These are phyloP conservation scores for Nothocercus julius DNA, from an alignment of 2,113 vertebrate species.

Conservation along the genomic window DNA sequence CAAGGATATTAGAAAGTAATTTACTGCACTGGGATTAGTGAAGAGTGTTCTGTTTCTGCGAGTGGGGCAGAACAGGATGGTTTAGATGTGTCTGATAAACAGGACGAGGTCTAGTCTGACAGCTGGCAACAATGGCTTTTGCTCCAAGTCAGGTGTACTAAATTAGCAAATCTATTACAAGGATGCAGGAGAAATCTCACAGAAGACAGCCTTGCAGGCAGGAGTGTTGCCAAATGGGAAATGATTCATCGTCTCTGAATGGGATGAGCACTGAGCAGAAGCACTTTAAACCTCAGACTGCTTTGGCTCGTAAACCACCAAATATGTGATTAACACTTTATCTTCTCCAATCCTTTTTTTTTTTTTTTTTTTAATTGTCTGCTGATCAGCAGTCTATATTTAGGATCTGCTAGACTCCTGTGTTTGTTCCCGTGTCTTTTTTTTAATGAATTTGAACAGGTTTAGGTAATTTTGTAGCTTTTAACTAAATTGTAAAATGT, in stretches of 20 bases:
- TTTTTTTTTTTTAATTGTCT: background rate
- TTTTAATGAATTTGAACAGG: background rate
- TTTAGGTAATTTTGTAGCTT: background rate
- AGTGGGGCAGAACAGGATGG: slow-evolving; percentile 27
- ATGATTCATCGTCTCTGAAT: slow-evolving; percentile 86
- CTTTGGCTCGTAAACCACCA: slow-evolving; percentile 62
- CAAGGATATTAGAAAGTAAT: slow-evolving; percentile 65
- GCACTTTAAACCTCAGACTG: slow-evolving; percentile 77
- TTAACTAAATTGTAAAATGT: background rate
- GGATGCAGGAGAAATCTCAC: slow-evolving; percentile 61
- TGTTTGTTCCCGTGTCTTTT: background rate
- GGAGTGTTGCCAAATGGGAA: slow-evolving; percentile 80
- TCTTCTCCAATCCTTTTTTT: slow-evolving; percentile 10
- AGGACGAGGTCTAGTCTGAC: slow-evolving; percentile 74
- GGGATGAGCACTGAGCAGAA: slow-evolving; percentile 74
- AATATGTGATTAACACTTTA: slow-evolving; percentile 66
- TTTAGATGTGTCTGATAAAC: slow-evolving; percentile 69
- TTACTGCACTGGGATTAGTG: slow-evolving; percentile 34
- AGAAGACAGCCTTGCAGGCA: slow-evolving; percentile 72
- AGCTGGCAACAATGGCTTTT: slow-evolving; percentile 65
- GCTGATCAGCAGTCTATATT: background rate
- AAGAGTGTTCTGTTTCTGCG: slow-evolving; percentile 24
- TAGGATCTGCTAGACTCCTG: background rate
- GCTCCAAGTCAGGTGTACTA: slow-evolving; percentile 69
- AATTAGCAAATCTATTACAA: slow-evolving; percentile 73